Evolutionary conservation across 2,888 invertebrate species (phyloP), one percentile per base, ranked within the genome.

Genomic region (Alloscopus bannaensis): DNA sequence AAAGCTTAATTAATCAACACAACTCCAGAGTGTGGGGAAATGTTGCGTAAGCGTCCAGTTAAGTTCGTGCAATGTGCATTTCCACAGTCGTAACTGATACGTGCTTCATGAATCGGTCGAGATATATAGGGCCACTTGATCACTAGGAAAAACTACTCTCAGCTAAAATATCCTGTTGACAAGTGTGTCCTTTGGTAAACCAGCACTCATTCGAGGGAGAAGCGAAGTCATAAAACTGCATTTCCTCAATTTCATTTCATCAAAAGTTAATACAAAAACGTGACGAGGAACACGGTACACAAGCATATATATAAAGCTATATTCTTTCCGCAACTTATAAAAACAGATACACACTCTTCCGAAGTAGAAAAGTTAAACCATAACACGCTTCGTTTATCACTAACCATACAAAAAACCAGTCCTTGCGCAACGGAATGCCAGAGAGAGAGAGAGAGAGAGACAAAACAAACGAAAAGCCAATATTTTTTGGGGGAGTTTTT

Each of bases 171-270:
- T 36, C n/a, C 36, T 6, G 16, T 57, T 64, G 64, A 20, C 62
- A 45, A 60, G 42, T 2, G 29, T 52, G n/a, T 4, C n/a, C 29
- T 45, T 16, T 20, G 29, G n/a, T 45, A 64, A 1, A 28, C 18
- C 6, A 26, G 18, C 26, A 13, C 52, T 66, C 42, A 22, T 20
- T 68, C 26, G 20, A 29, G 31, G n/a, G 66, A 68, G 68, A 45
- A 52, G 62, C 71, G 64, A 62, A 65, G 83, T 83, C 85, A 85
- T 85, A 85, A 85, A 84, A 85, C 81, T 85, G 85, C 85, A 84
- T 85, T 85, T 85, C 85, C 85, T 85, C 84, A 85, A 84, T 85
- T 84, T 79, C 82, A 85, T 84, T 85, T 77, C 81, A 85, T 83
- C 82, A 85, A 75, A 69, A 73, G 77, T 76, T 68, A 66, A 68